Base-by-base conservation (phyloP, 2,797 vertebrate species). In the Spinus pinus region DNA sequence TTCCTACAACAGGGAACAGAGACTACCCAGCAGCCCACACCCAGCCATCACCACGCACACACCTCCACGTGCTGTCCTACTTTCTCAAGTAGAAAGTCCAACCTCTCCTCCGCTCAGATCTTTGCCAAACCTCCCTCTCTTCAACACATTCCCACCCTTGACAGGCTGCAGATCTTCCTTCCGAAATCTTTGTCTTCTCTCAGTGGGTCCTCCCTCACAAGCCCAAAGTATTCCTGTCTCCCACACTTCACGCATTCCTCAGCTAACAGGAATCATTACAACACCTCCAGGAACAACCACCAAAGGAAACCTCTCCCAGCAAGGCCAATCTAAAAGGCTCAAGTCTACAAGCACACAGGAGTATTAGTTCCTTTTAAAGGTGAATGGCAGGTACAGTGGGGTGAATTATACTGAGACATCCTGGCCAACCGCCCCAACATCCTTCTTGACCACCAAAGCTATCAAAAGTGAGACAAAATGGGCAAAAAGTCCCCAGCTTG, bases 51-150 rank as follows among this genome's bases (percentile, higher is more conserved):
- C 39, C 47, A 58, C n/a, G 12, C 4, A 1, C 44, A n/a, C 54
- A 22, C 27, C 39, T 70, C 39, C 50, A 46, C 4, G 0, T 0
- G 2, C 31, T 64, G 58, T 22, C 87, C 94, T 85, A 44, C 39
- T 77, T 92, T 60, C 66, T 27, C 6, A 72, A 53, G 31, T 10
- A 16, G 13, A 57, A 84, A 65, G 24, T 23, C n/a, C 74, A 84
- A 4, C 28, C 56, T 47, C 51, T 77, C 31, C 28, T 22, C 31
- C 0, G 0, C 54, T 23, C n/a, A 30, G 16, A 21, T 23, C 54
- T 78, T 58, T 24, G 13, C 30, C 66, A 71, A 88, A 46, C 30
- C n/a, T 92, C 35, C 35, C 50, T 75, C 50, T 33, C 73, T 25
- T 66, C 58, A 83, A 47, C 44, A n/a, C 47, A 14, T 28, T 65